Evolutionary conservation across 2,888 invertebrate species (phyloP).

Genomic region (Microplitis deprimator): DNA sequence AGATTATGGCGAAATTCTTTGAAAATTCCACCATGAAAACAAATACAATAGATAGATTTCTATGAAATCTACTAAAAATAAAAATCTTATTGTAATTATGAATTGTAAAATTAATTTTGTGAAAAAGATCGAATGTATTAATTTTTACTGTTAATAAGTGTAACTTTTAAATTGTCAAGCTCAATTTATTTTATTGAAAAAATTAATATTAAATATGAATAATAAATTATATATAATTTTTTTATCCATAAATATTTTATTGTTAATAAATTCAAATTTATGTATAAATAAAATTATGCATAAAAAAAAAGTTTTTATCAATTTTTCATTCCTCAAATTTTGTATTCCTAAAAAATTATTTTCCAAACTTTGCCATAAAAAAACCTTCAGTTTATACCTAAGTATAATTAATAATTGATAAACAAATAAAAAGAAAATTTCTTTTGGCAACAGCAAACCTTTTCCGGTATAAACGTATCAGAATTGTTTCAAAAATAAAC

Average conservation of each 20-base stretch:
- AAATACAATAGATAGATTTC: too few relatives aligned
- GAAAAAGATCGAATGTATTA: not conserved
- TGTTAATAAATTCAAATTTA: not conserved
- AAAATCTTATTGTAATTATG: too few relatives aligned
- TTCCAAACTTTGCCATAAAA: too few relatives aligned
- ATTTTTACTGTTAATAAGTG: not conserved
- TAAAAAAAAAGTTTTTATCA: not conserved
- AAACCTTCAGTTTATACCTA: not conserved
- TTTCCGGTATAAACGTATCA: not conserved
- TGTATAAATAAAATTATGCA: not conserved
- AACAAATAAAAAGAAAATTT: not conserved
- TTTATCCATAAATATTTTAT: not conserved
- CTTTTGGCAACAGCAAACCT: not conserved
- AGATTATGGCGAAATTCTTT: too few relatives aligned
- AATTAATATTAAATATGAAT: not conserved
- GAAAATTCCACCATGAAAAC: too few relatives aligned
- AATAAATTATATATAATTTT: not conserved
- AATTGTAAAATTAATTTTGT: not conserved
- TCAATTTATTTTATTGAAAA: not conserved
- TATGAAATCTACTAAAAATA: too few relatives aligned
- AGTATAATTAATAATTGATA: not conserved
- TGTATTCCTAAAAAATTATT: too few relatives aligned
- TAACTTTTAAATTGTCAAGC: not conserved
- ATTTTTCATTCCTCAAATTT: not conserved
- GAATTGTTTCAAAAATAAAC: constrained; percentile 11